Base-by-base conservation (phyloP, 2,113 vertebrate genomes). In the Colius striatus region DNA sequence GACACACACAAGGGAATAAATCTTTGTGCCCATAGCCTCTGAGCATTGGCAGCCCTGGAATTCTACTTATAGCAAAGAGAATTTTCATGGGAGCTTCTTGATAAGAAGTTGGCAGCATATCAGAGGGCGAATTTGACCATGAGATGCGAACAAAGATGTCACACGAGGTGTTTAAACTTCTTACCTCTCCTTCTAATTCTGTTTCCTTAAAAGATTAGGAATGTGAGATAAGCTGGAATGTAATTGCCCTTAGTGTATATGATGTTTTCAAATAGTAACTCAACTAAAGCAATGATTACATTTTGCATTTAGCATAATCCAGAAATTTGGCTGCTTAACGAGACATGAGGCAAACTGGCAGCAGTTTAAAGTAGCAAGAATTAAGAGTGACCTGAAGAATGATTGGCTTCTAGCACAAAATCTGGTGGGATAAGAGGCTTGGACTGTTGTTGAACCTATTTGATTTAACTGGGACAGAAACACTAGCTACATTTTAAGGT, bases 51-150 rank as follows among this genome's bases (percentile, higher is more conserved):
- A 92, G 80, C 61, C 84, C 65, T 84, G 26, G 36, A 34, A 18
- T 45, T 70, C 55, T 10, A 27, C 6, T 74, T n/a, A 47, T 34
- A 77, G 78, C 92, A 95, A 95, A 87, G 89, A 58, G 83, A 63
- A 48, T 14, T 89, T 65, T 13, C 15, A 77, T 78, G 89, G 89
- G 72, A 94, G 71, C 41, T 75, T 91, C 87, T 67, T 83, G 84
- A 88, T 92, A 29, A 90, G 55, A 55, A 2, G 48, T 48, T 95
- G 91, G 96, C 94, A 90, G 90, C 38, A 0, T 81, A 91, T 93
- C 94, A 77, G 82, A 91, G 90, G 55, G 30, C 32, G 23, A 29
- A 5, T 75, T 36, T 82, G 87, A 54, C 87, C 82, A 48, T 1
- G 61, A 50, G 74, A 71, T 88, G 57, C 1, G 74, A 89, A 74